Percentiles rank a stretch among this genome's conserved stretches.
These are phyloP conservation scores for Heliconius ethilla DNA, from an alignment of 2,888 invertebrate species.

Conservation along the genomic window DNA sequence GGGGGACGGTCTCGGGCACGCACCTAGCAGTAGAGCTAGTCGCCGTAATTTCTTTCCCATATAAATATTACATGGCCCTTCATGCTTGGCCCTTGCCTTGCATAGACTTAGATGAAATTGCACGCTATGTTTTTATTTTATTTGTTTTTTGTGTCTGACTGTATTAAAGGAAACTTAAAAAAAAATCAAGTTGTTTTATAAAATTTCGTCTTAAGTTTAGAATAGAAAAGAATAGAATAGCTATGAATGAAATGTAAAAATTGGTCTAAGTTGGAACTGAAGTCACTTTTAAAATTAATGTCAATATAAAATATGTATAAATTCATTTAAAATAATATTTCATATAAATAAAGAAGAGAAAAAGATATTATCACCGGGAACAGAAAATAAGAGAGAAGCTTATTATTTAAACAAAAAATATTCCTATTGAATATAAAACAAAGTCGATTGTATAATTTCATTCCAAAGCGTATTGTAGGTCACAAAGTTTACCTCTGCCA, in stretches of 20 bases:
- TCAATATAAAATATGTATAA: no score
- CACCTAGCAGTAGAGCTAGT: constrained; percentile 2
- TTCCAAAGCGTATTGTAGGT: not conserved
- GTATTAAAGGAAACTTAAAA: no score
- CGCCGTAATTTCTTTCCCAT: constrained; percentile 24
- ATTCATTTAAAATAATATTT: no score
- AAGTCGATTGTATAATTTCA: not conserved
- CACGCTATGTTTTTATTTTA: not conserved
- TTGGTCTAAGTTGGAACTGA: no score
- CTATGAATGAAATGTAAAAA: no score
- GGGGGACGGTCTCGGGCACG: constrained; percentile 22
- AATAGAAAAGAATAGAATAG: no score
- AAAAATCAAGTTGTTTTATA: no score
- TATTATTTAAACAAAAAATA: not conserved
- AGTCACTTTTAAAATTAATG: no score
- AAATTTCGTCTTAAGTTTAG: no score
- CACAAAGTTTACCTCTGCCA: not conserved
- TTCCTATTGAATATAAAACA: not conserved
- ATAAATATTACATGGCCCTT: constrained; percentile 26
- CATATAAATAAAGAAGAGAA: no score
- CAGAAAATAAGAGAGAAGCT: not conserved
- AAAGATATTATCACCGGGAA: not conserved
- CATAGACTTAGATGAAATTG: not conserved
- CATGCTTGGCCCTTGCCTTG: constrained; percentile 1
- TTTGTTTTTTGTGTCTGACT: not conserved